Percentiles rank a stretch among this genome's conserved stretches.
Conservation (phyloP, 2,797 vertebrate genomes). For the Erpetoichthys calabaricus region DNA sequence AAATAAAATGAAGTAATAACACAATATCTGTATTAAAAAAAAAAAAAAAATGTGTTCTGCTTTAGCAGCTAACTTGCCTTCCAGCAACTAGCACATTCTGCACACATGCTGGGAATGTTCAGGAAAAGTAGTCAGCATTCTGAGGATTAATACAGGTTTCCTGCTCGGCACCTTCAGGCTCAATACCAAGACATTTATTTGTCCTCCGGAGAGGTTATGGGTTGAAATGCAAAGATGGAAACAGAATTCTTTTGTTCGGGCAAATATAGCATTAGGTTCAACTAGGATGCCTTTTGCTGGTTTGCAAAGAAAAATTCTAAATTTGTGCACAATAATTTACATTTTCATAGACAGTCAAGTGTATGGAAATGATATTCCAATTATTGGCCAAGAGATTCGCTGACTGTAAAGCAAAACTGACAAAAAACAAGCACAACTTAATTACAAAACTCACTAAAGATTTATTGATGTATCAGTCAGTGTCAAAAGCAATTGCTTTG, state of each 20-base stretch:
- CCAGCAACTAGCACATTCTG: constrained; percentile 58
- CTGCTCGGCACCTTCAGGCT: constrained; percentile 37
- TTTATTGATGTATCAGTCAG: constrained; percentile 97
- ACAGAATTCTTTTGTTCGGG: constrained; percentile 37
- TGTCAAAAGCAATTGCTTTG: constrained; percentile 54
- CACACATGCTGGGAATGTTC: constrained; percentile 53
- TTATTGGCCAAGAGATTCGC: constrained; percentile 38
- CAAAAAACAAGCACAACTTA: constrained; percentile 80
- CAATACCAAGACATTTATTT: constrained; percentile 46
- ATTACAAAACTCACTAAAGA: constrained; percentile 88
- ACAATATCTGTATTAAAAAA: constrained; percentile 9
- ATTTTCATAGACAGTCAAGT: constrained; percentile 30
- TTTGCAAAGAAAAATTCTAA: constrained; percentile 2
- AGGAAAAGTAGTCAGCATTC: constrained; percentile 50
- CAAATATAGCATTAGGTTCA: neutral
- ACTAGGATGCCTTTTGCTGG: constrained; percentile 2
- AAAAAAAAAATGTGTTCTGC: constrained; percentile 24
- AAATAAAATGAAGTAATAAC: constrained; percentile 35
- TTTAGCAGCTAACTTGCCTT: constrained; percentile 54
- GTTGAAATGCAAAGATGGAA: constrained; percentile 55
- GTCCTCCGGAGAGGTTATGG: constrained; percentile 59
- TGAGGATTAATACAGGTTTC: constrained; percentile 54
- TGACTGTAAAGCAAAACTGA: constrained; percentile 50
- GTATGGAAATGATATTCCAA: constrained; percentile 32
- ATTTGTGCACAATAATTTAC: constrained; percentile 25